A percentile compares a stretch with the other conserved stretches of the same genome.
Conservation (phyloP, 2,888 invertebrate species). For the Metacarcinus magister region DNA sequence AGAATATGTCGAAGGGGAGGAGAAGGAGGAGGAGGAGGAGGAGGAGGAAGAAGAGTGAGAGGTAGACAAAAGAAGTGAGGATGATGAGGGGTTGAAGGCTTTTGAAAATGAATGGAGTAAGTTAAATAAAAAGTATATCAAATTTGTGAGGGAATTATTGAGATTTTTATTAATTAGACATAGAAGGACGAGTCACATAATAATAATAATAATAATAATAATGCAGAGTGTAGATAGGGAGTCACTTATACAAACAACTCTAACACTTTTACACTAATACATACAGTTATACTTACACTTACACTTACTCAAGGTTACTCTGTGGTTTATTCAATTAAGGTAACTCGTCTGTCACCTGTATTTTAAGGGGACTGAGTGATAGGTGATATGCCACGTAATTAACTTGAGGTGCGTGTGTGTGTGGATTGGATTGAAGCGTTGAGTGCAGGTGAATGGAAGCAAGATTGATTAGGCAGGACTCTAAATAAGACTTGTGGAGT, state of each 20-base stretch:
- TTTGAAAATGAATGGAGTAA: not conserved
- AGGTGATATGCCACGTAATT: not conserved
- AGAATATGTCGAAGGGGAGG: not conserved
- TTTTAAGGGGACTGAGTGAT: too few species aligned
- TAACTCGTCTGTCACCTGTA: too few species aligned
- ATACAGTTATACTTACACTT: too few species aligned
- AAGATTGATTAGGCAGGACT: too few species aligned
- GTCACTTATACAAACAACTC: not conserved
- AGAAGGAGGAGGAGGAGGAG: not conserved
- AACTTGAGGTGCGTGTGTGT: not conserved
- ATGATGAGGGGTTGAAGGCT: not conserved
- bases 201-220: too few species aligned
- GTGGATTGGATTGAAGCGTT: not conserved
- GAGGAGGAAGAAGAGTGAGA: not conserved
- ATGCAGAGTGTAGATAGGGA: not conserved
- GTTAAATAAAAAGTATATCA: not conserved
- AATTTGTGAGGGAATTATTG: not conserved
- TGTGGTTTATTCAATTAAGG: too few species aligned
- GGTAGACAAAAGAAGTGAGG: not conserved
- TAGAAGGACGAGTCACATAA: not conserved
- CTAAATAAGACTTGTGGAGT: too few species aligned
- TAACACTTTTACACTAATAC: too few species aligned
- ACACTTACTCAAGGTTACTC: not conserved
- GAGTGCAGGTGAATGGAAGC: not conserved
- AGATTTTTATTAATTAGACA: not conserved